Conservation (phyloP, 2,113 vertebrate genomes). For the Lepus americanus region DNA sequence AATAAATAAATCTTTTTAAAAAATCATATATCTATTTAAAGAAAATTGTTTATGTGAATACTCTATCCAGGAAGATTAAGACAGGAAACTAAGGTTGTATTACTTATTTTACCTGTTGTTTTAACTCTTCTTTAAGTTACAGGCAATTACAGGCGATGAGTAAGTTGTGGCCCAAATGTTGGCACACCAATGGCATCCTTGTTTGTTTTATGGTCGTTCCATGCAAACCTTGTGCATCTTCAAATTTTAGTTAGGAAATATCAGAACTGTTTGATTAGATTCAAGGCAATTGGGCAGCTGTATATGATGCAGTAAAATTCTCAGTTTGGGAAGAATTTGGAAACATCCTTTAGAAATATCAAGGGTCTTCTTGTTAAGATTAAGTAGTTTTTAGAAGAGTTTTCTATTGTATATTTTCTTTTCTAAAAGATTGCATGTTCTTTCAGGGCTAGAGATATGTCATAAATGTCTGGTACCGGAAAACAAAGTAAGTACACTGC, state of each 20-base stretch:
- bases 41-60: slow-evolving; percentile 14
- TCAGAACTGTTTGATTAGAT: background rate
- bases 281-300: background rate
- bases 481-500: slow-evolving; percentile 33
- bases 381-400: slow-evolving; percentile 12
- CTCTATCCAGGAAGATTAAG: background rate
- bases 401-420: slow-evolving; percentile 35
- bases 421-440: background rate
- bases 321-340: background rate
- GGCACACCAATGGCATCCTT: background rate
- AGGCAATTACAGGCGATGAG: background rate
- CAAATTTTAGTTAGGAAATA: background rate
- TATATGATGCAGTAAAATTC: background rate
- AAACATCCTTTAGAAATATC: background rate
- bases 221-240: background rate
- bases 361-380: slow-evolving; percentile 41
- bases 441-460: slow-evolving; percentile 45
- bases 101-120: background rate
- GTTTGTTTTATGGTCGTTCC: background rate
- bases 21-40: background rate
- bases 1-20: too few species aligned
- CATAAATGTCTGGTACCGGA: slow-evolving; percentile 29
- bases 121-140: background rate
- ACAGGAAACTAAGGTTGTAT: background rate
- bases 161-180: background rate